Conservation (phyloP, 2,888 invertebrate genomes). For the Amphipoea lucens region DNA sequence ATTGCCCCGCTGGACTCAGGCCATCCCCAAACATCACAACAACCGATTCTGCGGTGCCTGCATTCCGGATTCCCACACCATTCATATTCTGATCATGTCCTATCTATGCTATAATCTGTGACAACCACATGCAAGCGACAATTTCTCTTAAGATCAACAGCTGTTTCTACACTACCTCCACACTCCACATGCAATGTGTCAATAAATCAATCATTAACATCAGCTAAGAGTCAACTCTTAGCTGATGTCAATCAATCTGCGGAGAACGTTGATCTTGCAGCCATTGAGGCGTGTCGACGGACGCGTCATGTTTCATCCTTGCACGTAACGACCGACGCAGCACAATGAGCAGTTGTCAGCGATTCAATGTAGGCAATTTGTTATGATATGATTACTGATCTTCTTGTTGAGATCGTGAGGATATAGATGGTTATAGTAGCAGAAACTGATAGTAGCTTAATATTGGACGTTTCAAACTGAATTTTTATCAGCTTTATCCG, state of each 20-base stretch:
- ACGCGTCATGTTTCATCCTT: conserved; percentile 36
- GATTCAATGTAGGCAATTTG: conserved; percentile 29
- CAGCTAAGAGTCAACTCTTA: conserved; percentile 16
- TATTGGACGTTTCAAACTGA: not conserved
- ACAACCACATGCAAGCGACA: not conserved
- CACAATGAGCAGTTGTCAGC: conserved; percentile 31
- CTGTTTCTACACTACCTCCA: conserved; percentile 6
- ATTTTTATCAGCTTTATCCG: not conserved
- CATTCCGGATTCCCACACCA: too few species aligned
- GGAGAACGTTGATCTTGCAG: conserved; percentile 41
- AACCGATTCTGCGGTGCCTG: not conserved
- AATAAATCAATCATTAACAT: conserved; percentile 34
- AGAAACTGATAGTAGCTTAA: conserved; percentile 8
- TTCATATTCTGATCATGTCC: not conserved
- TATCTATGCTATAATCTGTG: not conserved
- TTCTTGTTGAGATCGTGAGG: not conserved
- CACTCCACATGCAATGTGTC: conserved; percentile 43
- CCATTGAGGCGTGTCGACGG: conserved; percentile 21
- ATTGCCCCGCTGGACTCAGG: not conserved
- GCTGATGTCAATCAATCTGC: conserved; percentile 29
- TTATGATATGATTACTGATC: conserved; percentile 18
- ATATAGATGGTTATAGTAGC: not conserved
- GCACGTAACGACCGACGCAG: conserved; percentile 22
- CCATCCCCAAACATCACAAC: not conserved
- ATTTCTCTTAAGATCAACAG: conserved; percentile 24